These are phyloP conservation scores for Zonitis immaculata DNA, from an alignment of 2,888 invertebrate genomes.

Conservation along the genomic window DNA sequence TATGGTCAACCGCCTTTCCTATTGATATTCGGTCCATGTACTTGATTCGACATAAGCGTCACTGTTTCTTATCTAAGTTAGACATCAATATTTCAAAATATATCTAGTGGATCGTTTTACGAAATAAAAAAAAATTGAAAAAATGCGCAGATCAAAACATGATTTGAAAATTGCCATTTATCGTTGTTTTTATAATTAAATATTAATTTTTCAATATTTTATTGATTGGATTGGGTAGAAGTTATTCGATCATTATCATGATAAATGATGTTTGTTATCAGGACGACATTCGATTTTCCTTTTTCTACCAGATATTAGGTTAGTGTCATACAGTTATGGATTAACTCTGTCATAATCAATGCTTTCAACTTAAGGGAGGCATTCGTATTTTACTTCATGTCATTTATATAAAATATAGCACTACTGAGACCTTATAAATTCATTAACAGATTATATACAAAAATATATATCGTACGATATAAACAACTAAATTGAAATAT, in stretches of 20 bases:
- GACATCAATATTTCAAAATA: conserved; percentile 14
- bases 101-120: background rate
- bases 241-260: conserved; percentile 38
- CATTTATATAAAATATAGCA: conserved; percentile 20
- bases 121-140: conserved; percentile 9
- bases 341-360: conserved; percentile 31
- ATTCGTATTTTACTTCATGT: conserved; percentile 13
- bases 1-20: conserved; percentile 20
- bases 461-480: background rate
- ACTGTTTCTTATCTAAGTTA: conserved; percentile 15
- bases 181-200: conserved; percentile 5
- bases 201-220: conserved; percentile 7
- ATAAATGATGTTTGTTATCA: conserved; percentile 40
- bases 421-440: conserved; percentile 19
- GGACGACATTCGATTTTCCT: conserved; percentile 36
- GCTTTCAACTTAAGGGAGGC: conserved; percentile 15
- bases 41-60: conserved; percentile 8
- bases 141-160: too few relatives aligned
- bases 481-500: background rate
- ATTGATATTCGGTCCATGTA: conserved; percentile 21
- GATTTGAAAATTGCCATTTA: conserved; percentile 6
- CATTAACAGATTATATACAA: conserved; percentile 7
- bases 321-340: conserved; percentile 43
- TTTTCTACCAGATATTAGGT: conserved; percentile 41
- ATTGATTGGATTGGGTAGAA: conserved; percentile 22